phyloP scores from a whole-genome alignment of 2,113 vertebrate species.

The Lucifuga dentata region DNA sequence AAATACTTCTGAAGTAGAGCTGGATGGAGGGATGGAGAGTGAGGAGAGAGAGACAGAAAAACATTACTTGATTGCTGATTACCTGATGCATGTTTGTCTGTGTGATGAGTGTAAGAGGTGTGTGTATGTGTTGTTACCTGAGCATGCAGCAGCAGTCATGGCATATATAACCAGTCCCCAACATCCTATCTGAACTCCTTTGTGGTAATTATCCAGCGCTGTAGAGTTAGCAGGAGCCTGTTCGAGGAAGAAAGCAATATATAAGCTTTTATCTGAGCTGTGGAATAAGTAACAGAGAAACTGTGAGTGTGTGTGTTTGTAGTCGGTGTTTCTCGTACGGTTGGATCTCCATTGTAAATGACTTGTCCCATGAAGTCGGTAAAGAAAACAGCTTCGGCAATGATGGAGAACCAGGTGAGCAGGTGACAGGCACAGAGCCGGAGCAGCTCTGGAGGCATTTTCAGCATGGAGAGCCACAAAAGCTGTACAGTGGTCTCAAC shows the following conservation, averaged over 20 bases:
- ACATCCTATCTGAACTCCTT: conserved; percentile 97
- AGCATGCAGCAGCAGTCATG: conserved; percentile 93
- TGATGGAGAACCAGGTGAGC: conserved; percentile 97
- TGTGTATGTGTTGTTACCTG: conserved; percentile 81
- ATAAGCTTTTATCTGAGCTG: neutral
- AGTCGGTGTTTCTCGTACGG: conserved; percentile 80
- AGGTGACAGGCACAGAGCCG: conserved; percentile 94
- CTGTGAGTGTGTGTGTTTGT: neutral
- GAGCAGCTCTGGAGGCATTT: conserved; percentile 93
- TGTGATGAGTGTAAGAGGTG: neutral
- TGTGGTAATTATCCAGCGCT: conserved; percentile 87
- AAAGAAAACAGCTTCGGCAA: conserved; percentile 96
- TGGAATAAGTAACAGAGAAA: too few species aligned
- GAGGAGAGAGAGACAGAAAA: neutral
- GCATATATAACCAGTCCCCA: conserved; percentile 98
- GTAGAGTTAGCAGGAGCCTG: conserved; percentile 91
- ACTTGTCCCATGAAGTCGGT: conserved; percentile 99
- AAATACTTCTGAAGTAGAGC: conserved; percentile 96
- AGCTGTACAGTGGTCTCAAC: conserved; percentile 92
- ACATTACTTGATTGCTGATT: too few species aligned
- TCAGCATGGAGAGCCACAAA: conserved; percentile 96
- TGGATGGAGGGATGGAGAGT: conserved; percentile 60
- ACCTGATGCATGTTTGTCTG: too few species aligned
- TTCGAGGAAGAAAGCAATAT: neutral
- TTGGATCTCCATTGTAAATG: conserved; percentile 93